Percentiles rank a stretch among this genome's conserved stretches.
Conservation (phyloP, 1,140 invertebrate genomes). For the Drosophila ficusphila region DNA sequence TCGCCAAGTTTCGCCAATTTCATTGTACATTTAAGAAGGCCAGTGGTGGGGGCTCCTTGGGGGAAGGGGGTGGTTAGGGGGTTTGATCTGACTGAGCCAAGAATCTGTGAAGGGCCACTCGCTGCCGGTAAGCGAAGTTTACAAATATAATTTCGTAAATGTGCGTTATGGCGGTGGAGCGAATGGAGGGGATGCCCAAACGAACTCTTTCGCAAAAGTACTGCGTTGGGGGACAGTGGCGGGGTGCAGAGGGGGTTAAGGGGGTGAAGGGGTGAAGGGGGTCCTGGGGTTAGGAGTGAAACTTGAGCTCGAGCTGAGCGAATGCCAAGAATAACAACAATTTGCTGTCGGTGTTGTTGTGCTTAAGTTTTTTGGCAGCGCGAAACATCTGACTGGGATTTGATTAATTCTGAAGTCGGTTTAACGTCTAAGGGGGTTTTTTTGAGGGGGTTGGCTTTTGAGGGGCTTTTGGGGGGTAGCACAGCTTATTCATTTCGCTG, state of each 20-base stretch:
- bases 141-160: conserved; percentile 81
- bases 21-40: conserved; percentile 72
- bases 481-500: conserved; percentile 75
- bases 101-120: conserved; percentile 20
- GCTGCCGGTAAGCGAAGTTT: conserved; percentile 61
- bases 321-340: conserved; percentile 72
- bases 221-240: background rate
- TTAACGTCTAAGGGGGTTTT: conserved; percentile 59
- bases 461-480: background rate
- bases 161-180: conserved; percentile 75
- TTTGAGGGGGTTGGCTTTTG: background rate
- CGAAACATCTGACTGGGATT: conserved; percentile 79
- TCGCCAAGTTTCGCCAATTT: conserved; percentile 77
- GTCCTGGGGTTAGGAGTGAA: conserved; percentile 5
- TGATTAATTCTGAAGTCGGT: conserved; percentile 81
- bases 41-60: conserved; percentile 8
- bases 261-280: background rate
- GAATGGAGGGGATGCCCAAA: conserved; percentile 39
- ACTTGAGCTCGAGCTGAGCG: conserved; percentile 18
- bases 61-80: background rate
- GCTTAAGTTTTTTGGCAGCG: conserved; percentile 79
- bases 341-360: conserved; percentile 61
- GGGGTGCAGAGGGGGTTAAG: background rate
- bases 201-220: conserved; percentile 63
- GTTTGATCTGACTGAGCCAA: conserved; percentile 3